A percentile compares a stretch with the other conserved stretches of the same genome.
Conservation (phyloP, 2,888 invertebrate genomes). For the Cheilosia soror region DNA sequence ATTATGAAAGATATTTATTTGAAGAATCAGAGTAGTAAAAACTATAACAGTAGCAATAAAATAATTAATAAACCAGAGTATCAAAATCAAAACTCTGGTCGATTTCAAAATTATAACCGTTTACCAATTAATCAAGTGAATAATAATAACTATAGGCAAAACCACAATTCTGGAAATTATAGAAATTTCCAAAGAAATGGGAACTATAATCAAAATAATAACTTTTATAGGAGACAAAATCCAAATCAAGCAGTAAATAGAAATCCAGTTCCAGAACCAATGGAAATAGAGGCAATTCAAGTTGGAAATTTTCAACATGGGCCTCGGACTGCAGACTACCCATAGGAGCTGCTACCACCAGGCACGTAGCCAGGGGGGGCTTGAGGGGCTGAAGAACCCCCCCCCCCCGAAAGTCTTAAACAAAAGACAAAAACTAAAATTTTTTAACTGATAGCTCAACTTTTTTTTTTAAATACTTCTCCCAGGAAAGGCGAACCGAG, state of each 20-base stretch:
- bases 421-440: no score
- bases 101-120: background rate
- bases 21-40: background rate
- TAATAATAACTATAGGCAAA: background rate
- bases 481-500: no score
- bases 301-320: slow-evolving; percentile 7
- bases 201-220: background rate
- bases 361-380: no score
- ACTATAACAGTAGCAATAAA: background rate
- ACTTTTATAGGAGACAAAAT: background rate
- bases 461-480: no score
- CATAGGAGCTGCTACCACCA: no score
- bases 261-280: background rate
- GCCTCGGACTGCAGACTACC: slow-evolving; percentile 6
- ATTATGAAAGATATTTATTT: background rate
- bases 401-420: no score
- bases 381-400: no score
- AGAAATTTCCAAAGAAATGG: background rate
- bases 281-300: background rate
- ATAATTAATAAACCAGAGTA: background rate
- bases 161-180: background rate
- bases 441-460: no score
- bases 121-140: background rate
- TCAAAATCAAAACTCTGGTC: background rate
- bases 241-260: background rate